These are phyloP conservation scores for Gadopsis bispinosus DNA, from an alignment of 2,797 vertebrate species.

Conservation along the genomic window DNA sequence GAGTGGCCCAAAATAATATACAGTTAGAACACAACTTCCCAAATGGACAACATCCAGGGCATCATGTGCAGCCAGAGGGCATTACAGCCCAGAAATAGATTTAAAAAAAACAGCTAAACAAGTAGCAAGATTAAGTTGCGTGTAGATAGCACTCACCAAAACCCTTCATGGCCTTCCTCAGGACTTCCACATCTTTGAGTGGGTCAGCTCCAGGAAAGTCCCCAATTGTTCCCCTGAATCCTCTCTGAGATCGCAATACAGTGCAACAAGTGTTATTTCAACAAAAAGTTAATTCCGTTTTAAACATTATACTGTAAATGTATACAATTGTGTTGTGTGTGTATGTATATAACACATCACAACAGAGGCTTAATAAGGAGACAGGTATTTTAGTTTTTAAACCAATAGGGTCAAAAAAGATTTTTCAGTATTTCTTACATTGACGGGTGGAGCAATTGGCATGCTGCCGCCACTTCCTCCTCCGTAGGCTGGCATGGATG, in stretches of 20 bases:
- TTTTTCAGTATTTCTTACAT: conserved; percentile 70
- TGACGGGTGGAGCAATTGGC: conserved; percentile 77
- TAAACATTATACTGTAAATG: background rate
- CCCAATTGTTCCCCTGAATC: conserved; percentile 89
- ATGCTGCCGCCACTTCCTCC: conserved; percentile 69
- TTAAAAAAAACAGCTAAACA: background rate
- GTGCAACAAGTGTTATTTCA: conserved; percentile 3
- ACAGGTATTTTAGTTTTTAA: background rate
- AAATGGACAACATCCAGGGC: conserved; percentile 13
- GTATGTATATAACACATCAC: background rate
- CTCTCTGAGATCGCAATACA: conserved; percentile 80
- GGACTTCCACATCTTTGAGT: conserved; percentile 92
- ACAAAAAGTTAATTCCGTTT: background rate
- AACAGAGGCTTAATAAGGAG: background rate
- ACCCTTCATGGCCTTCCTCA: conserved; percentile 99
- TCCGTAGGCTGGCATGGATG: conserved; percentile 79
- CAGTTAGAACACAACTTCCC: background rate
- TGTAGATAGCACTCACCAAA: conserved; percentile 87
- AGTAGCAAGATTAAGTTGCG: background rate
- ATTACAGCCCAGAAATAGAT: background rate
- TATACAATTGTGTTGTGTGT: background rate
- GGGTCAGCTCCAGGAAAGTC: conserved; percentile 92
- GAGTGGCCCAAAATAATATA: background rate
- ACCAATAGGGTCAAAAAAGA: background rate
- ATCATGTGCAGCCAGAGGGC: background rate